phyloP scores from a whole-genome alignment of 2,888 invertebrate species.

The Euspilapteryx auroguttella region DNA sequence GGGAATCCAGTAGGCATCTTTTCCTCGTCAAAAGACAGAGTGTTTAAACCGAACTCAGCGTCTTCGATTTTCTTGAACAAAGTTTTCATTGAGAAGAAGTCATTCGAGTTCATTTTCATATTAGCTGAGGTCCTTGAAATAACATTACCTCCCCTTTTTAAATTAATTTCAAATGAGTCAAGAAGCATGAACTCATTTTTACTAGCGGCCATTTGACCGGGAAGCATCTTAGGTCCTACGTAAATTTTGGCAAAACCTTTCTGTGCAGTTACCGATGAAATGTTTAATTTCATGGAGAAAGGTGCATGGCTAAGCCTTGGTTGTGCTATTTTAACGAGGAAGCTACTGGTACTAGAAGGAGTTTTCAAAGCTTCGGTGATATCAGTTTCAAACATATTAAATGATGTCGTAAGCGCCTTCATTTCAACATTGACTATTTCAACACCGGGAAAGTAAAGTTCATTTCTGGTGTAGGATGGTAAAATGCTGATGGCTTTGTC shows the following conservation, averaged over 20 bases:
- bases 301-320: slow-evolving; percentile 72
- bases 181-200: slow-evolving; percentile 62
- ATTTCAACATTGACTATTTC: slow-evolving; percentile 63
- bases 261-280: slow-evolving; percentile 60
- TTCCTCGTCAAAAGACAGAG: slow-evolving; percentile 43
- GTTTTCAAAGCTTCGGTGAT: slow-evolving; percentile 62
- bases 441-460: slow-evolving; percentile 65
- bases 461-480: slow-evolving; percentile 58
- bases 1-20: slow-evolving; percentile 67
- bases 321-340: slow-evolving; percentile 53
- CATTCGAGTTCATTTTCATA: slow-evolving; percentile 60
- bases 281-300: slow-evolving; percentile 65
- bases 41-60: slow-evolving; percentile 55
- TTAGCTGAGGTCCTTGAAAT: slow-evolving; percentile 66
- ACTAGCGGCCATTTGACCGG: slow-evolving; percentile 48
- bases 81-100: slow-evolving; percentile 61
- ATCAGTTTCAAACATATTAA: slow-evolving; percentile 67
- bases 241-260: slow-evolving; percentile 67
- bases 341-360: slow-evolving; percentile 20
- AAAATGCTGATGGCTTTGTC: slow-evolving; percentile 58
- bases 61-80: slow-evolving; percentile 63
- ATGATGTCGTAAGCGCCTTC: slow-evolving; percentile 67
- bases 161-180: slow-evolving; percentile 60
- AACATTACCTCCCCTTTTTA: slow-evolving; percentile 66
- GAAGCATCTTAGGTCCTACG: slow-evolving; percentile 70